Conservation (phyloP, 2,113 vertebrate species). For the Daphoenositta chrysoptera region DNA sequence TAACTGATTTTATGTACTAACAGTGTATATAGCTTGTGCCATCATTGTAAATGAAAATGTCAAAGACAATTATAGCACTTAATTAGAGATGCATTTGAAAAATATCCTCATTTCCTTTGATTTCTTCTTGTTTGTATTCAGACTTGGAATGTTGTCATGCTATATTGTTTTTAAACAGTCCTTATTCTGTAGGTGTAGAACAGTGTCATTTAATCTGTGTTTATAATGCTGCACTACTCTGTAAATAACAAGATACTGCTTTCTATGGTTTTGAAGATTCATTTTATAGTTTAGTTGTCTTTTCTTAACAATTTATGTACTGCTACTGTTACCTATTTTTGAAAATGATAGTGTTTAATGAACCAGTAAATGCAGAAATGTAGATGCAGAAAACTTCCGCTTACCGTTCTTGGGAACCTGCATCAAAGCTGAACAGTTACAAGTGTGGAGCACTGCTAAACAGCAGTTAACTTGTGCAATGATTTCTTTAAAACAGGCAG, state of each 20-base stretch:
- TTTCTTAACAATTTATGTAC: slow-evolving; percentile 28
- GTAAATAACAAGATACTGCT: slow-evolving; percentile 47
- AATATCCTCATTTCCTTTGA: background rate
- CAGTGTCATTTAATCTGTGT: slow-evolving; percentile 11
- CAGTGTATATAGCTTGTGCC: background rate
- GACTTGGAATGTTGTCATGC: background rate
- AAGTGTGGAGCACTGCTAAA: background rate
- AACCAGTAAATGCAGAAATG: slow-evolving; percentile 36
- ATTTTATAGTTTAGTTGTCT: slow-evolving; percentile 44
- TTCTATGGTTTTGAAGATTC: slow-evolving; percentile 25
- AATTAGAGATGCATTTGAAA: background rate
- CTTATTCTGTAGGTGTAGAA: slow-evolving; percentile 36
- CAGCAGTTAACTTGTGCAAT: background rate
- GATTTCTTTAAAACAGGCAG: background rate
- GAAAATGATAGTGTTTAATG: slow-evolving; percentile 30
- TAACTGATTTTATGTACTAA: background rate
- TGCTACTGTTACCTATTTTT: slow-evolving; percentile 42
- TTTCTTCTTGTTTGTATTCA: slow-evolving; percentile 6
- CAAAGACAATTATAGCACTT: background rate
- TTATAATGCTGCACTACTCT: slow-evolving; percentile 46
- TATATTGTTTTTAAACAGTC: slow-evolving; percentile 6
- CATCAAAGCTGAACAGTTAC: background rate
- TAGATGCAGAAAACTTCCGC: slow-evolving; percentile 31
- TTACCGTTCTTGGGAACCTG: background rate
- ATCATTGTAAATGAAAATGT: background rate